Evolutionary conservation across 2,888 invertebrate genomes (phyloP), one percentile per base, ranked within the genome.

Genomic region (Troglohyphantes excavatus): DNA sequence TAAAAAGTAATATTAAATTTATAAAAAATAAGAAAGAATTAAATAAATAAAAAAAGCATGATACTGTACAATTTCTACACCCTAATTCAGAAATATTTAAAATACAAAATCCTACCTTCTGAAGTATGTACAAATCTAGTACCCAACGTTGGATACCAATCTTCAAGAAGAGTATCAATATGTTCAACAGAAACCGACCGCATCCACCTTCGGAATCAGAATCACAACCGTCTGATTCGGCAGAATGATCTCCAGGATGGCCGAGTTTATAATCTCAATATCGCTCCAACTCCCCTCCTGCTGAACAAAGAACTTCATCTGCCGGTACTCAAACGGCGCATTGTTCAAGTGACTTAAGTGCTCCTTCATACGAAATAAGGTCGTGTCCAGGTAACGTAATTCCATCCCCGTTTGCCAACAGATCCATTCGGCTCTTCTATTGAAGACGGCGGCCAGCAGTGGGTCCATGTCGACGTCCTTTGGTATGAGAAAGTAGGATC

Each of bases 41-140:
- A n/a, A n/a, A n/a, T n/a, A n/a, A n/a, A n/a, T n/a, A n/a, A n/a
- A n/a, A n/a, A n/a, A n/a, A n/a, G n/a, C n/a, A n/a, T n/a, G n/a
- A n/a, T n/a, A n/a, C n/a, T n/a, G n/a, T n/a, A n/a, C n/a, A 39
- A 39, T n/a, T n/a, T n/a, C n/a, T n/a, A n/a, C n/a, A n/a, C n/a
- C n/a, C n/a, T n/a, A 39, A 39, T 39, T 39, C 39, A 39, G 3
- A 39, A 6, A 3, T 39, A 6, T 39, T 39, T 6, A 39, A 39
- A 39, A 39, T 39, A 39, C 7, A 2, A 21, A 21, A 75, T 17
- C 7, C 43, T 68, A 0, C 99, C 99, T 91, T 98, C 98, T 0
- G 98, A 98, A 0, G 99, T 99, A 93, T 99, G 99, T 2, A 98
- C 98, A 94, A 99, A 99, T 61, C 99, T 95, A 0, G 98, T 98